Conservation (phyloP, 1,140 invertebrate genomes). For the Cyclargus thomasi region DNA sequence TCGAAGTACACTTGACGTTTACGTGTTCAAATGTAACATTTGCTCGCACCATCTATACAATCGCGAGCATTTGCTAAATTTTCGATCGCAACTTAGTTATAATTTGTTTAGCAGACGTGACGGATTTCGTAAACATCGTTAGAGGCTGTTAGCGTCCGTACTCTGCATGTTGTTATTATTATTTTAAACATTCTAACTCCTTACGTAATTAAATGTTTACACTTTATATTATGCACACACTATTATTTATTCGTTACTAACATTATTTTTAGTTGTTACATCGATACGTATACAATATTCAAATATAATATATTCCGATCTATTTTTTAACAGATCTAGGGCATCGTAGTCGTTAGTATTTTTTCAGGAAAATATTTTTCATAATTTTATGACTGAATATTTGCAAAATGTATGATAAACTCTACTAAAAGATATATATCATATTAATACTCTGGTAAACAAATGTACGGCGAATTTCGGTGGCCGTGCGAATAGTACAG, state of each 20-base stretch:
- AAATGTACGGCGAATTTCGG: not conserved
- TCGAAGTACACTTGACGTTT: not conserved
- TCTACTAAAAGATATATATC: too few relatives aligned
- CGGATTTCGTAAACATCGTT: constrained; percentile 65
- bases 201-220: not conserved
- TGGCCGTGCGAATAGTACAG: constrained; percentile 11
- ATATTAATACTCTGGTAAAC: not conserved
- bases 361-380: too few relatives aligned
- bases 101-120: constrained; percentile 47
- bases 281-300: too few relatives aligned
- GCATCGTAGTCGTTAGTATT: too few relatives aligned
- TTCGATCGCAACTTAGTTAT: constrained; percentile 32
- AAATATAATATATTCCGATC: too few relatives aligned
- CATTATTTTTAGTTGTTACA: not conserved
- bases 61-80: constrained; percentile 31
- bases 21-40: not conserved
- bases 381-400: too few relatives aligned
- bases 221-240: not conserved
- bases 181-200: not conserved
- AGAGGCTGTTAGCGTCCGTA: constrained; percentile 41
- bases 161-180: constrained; percentile 2
- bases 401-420: too few relatives aligned
- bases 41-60: not conserved
- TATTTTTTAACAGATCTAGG: too few relatives aligned
- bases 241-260: constrained; percentile 1